Evolutionary conservation across 2,797 vertebrate genomes (phyloP), one percentile per base, ranked within the genome.

Genomic region (Hyperoplus immaculatus): DNA sequence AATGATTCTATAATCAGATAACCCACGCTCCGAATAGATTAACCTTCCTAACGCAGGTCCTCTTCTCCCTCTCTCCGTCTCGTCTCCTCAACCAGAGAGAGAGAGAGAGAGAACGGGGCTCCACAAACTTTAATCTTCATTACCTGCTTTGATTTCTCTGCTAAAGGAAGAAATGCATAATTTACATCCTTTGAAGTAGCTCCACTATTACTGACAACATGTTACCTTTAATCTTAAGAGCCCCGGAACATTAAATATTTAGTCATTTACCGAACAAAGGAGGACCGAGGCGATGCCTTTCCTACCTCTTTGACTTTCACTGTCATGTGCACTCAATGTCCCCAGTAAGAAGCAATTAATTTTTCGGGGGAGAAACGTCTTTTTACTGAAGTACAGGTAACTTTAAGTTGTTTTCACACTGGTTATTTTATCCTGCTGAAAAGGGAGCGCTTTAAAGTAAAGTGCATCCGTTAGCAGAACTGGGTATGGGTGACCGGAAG

Each of bases 161-260:
- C 93, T 91, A 93, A 92, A 94, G 94, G 94, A 95, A 94, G 93
- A 95, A 95, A 95, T 95, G 95, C 95, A 95, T 96, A 95, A 95
- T 95, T 95, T 95, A 95, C 90, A 89, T 93, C 92, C 94, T 95
- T 96, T 95, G 95, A 95, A 95, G 94, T 95, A 81, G 92, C 93
- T 90, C 80, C 93, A 94, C 94, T 94, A 95, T 94, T 95, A 95
- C 95, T 95, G 94, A 95, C 95, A 95, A 94, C 94, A 95, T 95
- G 93, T 94, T 96, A 95, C 94, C 95, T 96, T 96, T 95, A 95
- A 96, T 96, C 95, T 95, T 94, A 94, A 92, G 92, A 94, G 93
- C 92, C 94, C 93, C 64, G 87, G 90, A 95, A 95, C 94, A 95
- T 96, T 95, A 96, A 96, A 95, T 96, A 96, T 96, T 95, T 95